Percentiles rank a stretch among this genome's conserved stretches.
phyloP scores from a whole-genome alignment of 2,113 vertebrate species.

The Amazona guildingii region DNA sequence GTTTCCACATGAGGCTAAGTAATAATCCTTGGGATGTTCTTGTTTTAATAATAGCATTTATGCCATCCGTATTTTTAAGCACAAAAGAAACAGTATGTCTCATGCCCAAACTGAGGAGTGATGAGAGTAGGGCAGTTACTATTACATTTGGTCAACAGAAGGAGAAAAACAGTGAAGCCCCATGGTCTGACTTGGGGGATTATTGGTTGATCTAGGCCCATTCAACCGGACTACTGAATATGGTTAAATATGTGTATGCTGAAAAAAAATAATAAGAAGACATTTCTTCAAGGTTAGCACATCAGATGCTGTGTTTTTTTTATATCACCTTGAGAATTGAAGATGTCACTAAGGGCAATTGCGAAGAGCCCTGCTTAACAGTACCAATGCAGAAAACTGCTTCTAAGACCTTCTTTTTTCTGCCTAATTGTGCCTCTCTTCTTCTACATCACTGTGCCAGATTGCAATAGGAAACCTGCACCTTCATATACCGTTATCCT shows the following conservation, averaged over 20 bases:
- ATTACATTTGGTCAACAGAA: neutral
- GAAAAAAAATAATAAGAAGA: neutral
- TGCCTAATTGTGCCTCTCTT: neutral
- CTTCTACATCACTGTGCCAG: neutral
- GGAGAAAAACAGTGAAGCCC: neutral
- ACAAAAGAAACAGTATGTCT: neutral
- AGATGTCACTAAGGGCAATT: neutral
- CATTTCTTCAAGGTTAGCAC: neutral
- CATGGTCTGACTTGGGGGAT: neutral
- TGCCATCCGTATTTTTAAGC: neutral
- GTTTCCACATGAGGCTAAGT: neutral
- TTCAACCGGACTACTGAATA: neutral
- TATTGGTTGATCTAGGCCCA: neutral
- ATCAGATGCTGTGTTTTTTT: neutral
- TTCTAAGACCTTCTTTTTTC: neutral
- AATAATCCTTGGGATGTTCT: neutral
- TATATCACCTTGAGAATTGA: neutral
- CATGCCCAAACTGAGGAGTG: neutral
- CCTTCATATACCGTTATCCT: neutral
- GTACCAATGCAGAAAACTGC: neutral
- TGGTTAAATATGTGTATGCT: neutral
- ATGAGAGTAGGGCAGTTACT: rapidly evolving
- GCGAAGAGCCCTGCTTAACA: neutral
- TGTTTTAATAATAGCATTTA: neutral
- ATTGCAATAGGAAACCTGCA: neutral